phyloP scores from a whole-genome alignment of 1,140 invertebrate species.

The Aethina tumida region DNA sequence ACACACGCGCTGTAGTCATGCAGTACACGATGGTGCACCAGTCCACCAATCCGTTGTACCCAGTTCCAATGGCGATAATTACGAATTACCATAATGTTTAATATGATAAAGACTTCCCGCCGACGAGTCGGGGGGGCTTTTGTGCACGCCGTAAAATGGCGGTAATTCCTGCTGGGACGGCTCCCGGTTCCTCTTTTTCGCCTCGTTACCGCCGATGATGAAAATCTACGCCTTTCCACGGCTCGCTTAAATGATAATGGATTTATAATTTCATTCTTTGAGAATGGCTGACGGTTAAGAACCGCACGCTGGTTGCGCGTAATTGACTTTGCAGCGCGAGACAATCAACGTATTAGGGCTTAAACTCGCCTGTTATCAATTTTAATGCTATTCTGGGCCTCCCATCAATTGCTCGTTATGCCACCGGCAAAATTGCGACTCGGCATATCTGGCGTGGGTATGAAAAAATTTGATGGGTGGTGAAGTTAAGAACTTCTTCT shows the following conservation, averaged over 20 bases:
- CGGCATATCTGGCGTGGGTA: no score
- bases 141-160: slow-evolving; percentile 28
- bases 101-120: slow-evolving; percentile 24
- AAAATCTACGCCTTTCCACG: slow-evolving; percentile 20
- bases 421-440: no score
- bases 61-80: slow-evolving; percentile 20
- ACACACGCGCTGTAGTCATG: background rate
- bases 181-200: slow-evolving; percentile 21
- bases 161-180: slow-evolving; percentile 22
- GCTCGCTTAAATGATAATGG: slow-evolving; percentile 28
- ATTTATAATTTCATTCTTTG: slow-evolving; percentile 24
- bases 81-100: slow-evolving; percentile 26
- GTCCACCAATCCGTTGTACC: slow-evolving; percentile 4
- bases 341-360: slow-evolving; percentile 18
- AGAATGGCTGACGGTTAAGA: slow-evolving; percentile 15
- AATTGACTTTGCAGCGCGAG: slow-evolving; percentile 23
- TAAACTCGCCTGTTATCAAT: background rate
- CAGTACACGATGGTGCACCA: background rate
- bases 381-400: no score
- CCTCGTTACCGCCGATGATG: slow-evolving; percentile 29
- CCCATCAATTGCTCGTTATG: no score
- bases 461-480: no score
- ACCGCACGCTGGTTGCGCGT: slow-evolving; percentile 8
- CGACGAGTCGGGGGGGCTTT: slow-evolving; percentile 16
- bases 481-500: no score